phyloP scores from a whole-genome alignment of 2,888 invertebrate species.

The Harmothoe impar region DNA sequence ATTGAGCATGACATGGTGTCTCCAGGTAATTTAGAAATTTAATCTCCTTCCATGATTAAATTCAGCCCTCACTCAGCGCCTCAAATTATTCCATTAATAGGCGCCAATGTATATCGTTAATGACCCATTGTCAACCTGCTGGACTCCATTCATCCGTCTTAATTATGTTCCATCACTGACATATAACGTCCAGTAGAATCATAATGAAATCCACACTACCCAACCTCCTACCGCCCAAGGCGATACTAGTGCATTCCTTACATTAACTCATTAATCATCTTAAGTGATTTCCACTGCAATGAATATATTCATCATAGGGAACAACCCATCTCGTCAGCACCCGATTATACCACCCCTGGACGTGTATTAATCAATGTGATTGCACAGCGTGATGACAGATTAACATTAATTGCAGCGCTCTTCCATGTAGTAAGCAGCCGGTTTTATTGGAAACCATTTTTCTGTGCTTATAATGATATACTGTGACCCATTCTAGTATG shows the following conservation, averaged over 20 bases:
- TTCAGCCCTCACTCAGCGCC: not conserved
- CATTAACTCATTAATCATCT: conserved; percentile 46
- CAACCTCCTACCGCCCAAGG: not conserved
- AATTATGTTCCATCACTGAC: conserved; percentile 22
- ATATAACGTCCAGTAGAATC: not conserved
- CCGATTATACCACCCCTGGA: not conserved
- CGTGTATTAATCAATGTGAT: conserved; percentile 41
- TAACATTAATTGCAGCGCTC: not conserved
- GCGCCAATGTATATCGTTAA: conserved; percentile 13
- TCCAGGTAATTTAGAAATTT: not conserved
- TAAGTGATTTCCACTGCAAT: conserved; percentile 33
- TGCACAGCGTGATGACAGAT: not conserved
- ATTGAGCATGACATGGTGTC: no score
- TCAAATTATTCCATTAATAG: not conserved
- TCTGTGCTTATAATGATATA: no score
- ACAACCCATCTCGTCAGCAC: not conserved
- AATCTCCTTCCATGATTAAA: not conserved
- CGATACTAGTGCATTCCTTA: not conserved
- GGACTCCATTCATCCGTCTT: conserved; percentile 2
- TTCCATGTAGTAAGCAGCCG: not conserved
- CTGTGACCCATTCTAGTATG: no score
- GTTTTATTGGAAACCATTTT: no score
- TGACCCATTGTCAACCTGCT: not conserved
- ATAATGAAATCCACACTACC: not conserved
- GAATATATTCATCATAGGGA: conserved; percentile 44